These are phyloP conservation scores for Exaiptasia diaphana DNA, from an alignment of 64 coral and sea anemone genomes.

Conservation along the genomic window DNA sequence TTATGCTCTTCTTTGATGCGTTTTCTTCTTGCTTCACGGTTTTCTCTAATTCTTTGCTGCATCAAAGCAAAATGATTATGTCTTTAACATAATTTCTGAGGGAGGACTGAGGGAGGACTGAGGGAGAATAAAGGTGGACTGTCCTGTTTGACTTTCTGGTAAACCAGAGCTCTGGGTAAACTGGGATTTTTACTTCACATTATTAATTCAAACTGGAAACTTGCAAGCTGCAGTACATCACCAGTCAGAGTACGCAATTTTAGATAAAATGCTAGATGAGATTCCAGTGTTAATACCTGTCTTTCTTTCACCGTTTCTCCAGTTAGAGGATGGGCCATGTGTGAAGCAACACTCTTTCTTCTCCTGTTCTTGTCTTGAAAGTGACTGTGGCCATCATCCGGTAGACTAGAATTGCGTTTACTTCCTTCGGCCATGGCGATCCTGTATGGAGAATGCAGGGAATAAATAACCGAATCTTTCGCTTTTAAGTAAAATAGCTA, in stretches of 20 bases:
- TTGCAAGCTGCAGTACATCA: no score
- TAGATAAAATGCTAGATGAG: no score
- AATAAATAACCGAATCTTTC: neutral
- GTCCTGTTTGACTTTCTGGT: no score
- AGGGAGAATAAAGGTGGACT: neutral
- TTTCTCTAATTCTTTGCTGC: conserved; percentile 85
- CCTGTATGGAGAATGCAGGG: neutral
- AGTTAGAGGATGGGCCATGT: conserved; percentile 75
- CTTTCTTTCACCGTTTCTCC: conserved; percentile 88
- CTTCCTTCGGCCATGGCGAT: neutral
- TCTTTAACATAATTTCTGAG: neutral
- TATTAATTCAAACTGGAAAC: neutral
- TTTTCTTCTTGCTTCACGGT: conserved; percentile 72
- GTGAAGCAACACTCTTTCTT: conserved; percentile 64
- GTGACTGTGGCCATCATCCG: neutral
- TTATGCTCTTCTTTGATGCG: conserved; percentile 62
- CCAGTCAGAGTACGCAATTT: no score
- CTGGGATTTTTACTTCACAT: neutral
- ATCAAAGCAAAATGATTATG: neutral
- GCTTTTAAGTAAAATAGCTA: neutral
- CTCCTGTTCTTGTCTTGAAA: conserved; percentile 58
- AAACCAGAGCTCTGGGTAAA: no score
- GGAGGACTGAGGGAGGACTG: neutral
- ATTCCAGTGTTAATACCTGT: conserved; percentile 67
- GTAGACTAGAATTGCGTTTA: neutral